Conservation (phyloP, 2,113 vertebrate genomes). For the Picathartes gymnocephalus region DNA sequence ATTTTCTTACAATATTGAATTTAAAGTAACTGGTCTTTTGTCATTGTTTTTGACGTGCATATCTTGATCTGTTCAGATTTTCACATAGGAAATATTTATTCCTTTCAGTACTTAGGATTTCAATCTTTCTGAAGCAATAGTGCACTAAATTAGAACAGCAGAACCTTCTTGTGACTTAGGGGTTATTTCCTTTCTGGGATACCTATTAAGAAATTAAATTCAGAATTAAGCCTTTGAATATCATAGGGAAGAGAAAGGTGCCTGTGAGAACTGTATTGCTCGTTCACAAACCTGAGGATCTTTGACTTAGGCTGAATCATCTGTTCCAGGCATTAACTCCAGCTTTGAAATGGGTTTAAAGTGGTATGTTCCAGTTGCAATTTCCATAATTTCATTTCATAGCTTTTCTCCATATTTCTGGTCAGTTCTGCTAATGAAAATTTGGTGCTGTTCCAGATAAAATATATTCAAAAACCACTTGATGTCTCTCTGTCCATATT, state of each 20-base stretch:
- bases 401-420: not conserved
- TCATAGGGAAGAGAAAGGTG: not conserved
- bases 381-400: not conserved
- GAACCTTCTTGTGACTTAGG: not conserved
- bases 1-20: not conserved
- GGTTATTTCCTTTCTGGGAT: not conserved
- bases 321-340: not conserved
- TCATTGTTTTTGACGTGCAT: not conserved
- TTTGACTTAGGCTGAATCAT: not conserved
- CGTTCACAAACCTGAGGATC: not conserved
- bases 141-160: not conserved
- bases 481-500: not conserved
- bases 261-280: not conserved
- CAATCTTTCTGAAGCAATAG: not conserved
- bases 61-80: not conserved
- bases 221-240: not conserved
- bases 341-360: not conserved
- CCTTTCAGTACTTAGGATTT: not conserved
- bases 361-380: not conserved
- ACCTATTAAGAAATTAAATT: not conserved
- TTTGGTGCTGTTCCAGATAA: not conserved
- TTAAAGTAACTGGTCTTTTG: not conserved
- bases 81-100: not conserved
- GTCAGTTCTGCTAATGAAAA: not conserved
- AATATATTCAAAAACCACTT: not conserved